Conservation (phyloP, 2,888 invertebrate genomes). For the Heliconius cydno region DNA sequence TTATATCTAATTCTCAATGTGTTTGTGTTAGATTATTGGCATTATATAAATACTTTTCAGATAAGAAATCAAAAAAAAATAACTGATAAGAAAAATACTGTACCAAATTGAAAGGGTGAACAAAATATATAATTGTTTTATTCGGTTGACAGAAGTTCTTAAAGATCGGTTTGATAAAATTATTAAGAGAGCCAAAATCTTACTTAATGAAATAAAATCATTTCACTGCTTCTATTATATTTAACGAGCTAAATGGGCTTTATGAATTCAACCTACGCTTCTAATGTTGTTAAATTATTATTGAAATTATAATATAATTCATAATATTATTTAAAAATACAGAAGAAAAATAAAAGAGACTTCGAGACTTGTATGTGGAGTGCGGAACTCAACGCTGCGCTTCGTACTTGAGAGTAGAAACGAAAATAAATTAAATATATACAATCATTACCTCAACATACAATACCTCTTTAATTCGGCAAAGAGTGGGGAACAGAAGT, state of each 20-base stretch:
- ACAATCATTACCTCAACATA: too few relatives aligned
- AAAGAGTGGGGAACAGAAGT: too few relatives aligned
- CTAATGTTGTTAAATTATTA: background rate
- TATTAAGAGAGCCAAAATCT: background rate
- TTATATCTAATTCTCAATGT: too few relatives aligned
- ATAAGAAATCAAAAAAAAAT: background rate
- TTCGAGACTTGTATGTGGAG: too few relatives aligned
- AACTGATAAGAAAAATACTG: background rate
- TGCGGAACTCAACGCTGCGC: too few relatives aligned
- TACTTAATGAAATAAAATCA: conserved; percentile 8
- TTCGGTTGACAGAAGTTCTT: background rate
- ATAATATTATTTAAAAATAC: background rate
- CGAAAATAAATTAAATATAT: too few relatives aligned
- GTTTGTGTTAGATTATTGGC: too few relatives aligned
- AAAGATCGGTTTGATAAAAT: conserved; percentile 1
- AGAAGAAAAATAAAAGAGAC: background rate
- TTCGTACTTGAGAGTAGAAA: too few relatives aligned
- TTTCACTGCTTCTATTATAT: background rate
- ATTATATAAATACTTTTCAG: too few relatives aligned
- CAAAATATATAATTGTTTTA: background rate
- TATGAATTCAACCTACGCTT: background rate
- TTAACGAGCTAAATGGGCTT: background rate
- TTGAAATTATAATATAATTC: background rate
- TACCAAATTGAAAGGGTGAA: background rate
- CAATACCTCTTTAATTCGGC: too few relatives aligned